Base-by-base conservation (phyloP, 2,797 vertebrate genomes). In the Macroramphosus scolopax region DNA sequence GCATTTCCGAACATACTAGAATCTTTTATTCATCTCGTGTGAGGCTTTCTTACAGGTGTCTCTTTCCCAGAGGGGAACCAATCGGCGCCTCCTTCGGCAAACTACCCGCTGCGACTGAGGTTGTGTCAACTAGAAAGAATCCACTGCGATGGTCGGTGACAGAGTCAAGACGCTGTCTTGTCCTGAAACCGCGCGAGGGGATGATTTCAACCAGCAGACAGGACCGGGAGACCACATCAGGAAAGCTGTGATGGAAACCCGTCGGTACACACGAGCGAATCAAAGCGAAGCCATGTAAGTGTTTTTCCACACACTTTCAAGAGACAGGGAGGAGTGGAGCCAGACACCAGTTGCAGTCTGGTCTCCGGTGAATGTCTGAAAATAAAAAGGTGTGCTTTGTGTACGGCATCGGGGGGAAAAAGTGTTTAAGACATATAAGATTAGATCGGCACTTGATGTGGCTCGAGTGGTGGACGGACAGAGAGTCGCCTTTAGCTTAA, bases 271-370 rank as follows among this genome's bases (percentile, higher is more conserved):
- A 76, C 66, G 61, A n/a, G 72, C 54, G 73, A 82, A 83, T 84
- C 82, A 86, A 82, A 85, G 78, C 58, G 44, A 77, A 76, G 66
- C 56, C 43, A 24, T 57, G 34, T 41, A 73, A 87, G 82, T 78
- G 69, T 76, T 89, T 86, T 85, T 83, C 77, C 84, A 81, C 74
- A 77, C 77, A 64, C 61, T 75, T 78, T 55, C 34, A 51, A 57
- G 46, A 75, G 61, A 68, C 65, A 12, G 61, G 68, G 66, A 78
- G 45, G 51, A 57, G 59, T 24, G 25, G 51, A 47, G 31, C 8
- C 43, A 72, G 71, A 77, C 65, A 38, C 59, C 41, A 36, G 42
- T n/a, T 12, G 56, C 45, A 29, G 50, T 61, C 58, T 49, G 72
- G 40, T 42, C 55, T 63, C 46, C 51, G n/a, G 34, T n/a, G 18